Conservation (phyloP, 2,888 invertebrate genomes). For the Ormyrus thymus region DNA sequence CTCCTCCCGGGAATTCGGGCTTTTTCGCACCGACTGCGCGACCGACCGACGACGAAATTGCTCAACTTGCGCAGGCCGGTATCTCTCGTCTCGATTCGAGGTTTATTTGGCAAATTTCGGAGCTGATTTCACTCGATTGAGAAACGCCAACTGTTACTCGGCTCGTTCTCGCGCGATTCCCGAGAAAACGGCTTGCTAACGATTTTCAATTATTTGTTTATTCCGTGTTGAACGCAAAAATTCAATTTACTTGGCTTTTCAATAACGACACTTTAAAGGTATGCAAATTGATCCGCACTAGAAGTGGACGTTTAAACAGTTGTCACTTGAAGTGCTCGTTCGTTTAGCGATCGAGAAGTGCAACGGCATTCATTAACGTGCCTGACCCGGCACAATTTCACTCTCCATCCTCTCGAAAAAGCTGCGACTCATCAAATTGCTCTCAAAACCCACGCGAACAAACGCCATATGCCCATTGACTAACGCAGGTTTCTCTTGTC, state of each 20-base stretch:
- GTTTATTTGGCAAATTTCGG: slow-evolving; percentile 21
- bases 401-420: background rate
- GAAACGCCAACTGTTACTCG: background rate
- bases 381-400: slow-evolving; percentile 14
- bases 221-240: background rate
- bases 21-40: slow-evolving; percentile 14
- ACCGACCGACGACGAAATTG: background rate
- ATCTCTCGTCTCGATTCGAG: slow-evolving; percentile 8
- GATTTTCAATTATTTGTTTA: background rate
- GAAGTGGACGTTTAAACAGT: background rate
- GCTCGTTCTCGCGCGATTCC: too few species aligned
- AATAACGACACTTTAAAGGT: too few species aligned
- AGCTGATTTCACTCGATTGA: background rate
- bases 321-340: background rate
- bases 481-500: slow-evolving; percentile 33
- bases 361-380: slow-evolving; percentile 23
- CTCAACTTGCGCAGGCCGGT: slow-evolving; percentile 1
- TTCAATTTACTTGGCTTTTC: too few species aligned
- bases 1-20: background rate
- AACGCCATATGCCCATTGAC: background rate
- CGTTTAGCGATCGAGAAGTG: background rate
- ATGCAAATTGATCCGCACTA: background rate
- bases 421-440: slow-evolving; percentile 3
- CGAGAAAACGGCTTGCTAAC: too few species aligned
- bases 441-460: background rate